phyloP scores from a whole-genome alignment of 2,113 vertebrate species.

The Sus scrofa region T2T-Sscrofa CM000817.6:109598501-109599000 shows the following conservation, averaged over 20 bases:
- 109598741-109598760: neutral
- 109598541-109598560: neutral
- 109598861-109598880: neutral
- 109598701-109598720: neutral
- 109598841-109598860: neutral
- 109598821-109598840: neutral
- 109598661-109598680: neutral
- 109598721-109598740: neutral
- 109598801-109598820: neutral
- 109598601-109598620: constrained; percentile 21
- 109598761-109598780: neutral
- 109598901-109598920: neutral
- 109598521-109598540: constrained; percentile 25
- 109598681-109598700: neutral
- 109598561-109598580: neutral
- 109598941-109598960: neutral
- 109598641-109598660: neutral
- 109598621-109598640: neutral
- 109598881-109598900: neutral
- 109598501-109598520: neutral
- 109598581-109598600: neutral
- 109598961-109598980: neutral
- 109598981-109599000: neutral
- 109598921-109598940: neutral
- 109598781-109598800: neutral